Evolutionary conservation across 2,113 vertebrate genomes (phyloP).

Genomic region (Ciconia maguari): DNA sequence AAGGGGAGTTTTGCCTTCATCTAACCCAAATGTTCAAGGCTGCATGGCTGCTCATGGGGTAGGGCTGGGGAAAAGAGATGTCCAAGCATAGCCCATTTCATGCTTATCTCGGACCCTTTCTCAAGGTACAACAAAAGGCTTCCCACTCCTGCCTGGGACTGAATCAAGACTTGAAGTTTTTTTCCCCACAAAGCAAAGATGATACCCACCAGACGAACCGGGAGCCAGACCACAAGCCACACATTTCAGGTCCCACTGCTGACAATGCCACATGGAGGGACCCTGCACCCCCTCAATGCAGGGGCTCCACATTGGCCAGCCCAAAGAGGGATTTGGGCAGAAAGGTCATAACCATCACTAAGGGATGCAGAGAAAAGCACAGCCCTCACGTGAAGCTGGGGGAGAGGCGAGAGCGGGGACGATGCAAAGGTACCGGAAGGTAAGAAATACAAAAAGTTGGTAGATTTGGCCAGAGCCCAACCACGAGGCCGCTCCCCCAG

Average conservation of each 20-base stretch:
- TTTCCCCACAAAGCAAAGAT: background rate
- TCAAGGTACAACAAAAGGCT: background rate
- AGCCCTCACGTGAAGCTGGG: background rate
- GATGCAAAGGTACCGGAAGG: background rate
- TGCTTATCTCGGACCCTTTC: background rate
- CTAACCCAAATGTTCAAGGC: background rate
- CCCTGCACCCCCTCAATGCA: accelerated
- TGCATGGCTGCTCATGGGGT: background rate
- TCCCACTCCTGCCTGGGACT: background rate
- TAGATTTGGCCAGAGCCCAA: background rate
- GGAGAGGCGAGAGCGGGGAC: background rate
- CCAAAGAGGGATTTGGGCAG: background rate
- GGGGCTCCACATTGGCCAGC: background rate
- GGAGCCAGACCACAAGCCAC: background rate
- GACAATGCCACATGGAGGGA: background rate
- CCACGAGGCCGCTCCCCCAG: background rate
- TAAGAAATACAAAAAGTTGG: background rate
- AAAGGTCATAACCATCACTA: background rate
- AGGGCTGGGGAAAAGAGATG: background rate
- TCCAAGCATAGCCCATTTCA: background rate
- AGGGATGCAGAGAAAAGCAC: background rate
- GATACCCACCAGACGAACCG: background rate
- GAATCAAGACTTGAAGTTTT: background rate
- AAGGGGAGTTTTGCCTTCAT: background rate
- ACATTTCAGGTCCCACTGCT: background rate